phyloP scores from a whole-genome alignment of 2,888 invertebrate genomes.

The Scaptomyza tumidula region DNA sequence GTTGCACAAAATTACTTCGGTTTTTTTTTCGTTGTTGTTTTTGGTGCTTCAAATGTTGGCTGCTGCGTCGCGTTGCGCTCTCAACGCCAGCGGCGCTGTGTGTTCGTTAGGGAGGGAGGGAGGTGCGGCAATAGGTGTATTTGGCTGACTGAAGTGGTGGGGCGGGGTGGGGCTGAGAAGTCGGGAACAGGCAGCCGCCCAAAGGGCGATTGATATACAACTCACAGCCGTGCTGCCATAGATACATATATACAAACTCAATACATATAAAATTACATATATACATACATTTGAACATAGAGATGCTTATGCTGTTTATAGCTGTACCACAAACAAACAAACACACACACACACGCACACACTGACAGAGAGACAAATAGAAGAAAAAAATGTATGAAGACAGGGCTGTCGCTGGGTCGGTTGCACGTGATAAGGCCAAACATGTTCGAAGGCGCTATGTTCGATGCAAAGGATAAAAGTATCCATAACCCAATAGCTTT shows the following conservation, averaged over 20 bases:
- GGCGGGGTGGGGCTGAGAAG: background rate
- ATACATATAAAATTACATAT: conserved; percentile 17
- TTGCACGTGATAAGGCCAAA: conserved; percentile 60
- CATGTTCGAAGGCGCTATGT: conserved; percentile 61
- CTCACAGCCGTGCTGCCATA: conserved; percentile 44
- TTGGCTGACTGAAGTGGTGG: conserved; percentile 22
- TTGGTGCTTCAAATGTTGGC: conserved; percentile 35
- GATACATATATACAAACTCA: conserved; percentile 27
- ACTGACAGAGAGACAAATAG: conserved; percentile 22
- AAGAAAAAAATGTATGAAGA: conserved; percentile 22
- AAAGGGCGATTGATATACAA: conserved; percentile 69
- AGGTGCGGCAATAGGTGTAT: conserved; percentile 26
- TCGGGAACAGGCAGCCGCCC: conserved; percentile 44
- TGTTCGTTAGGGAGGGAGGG: conserved; percentile 12
- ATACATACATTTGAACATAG: conserved; percentile 15
- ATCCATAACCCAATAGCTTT: conserved; percentile 44
- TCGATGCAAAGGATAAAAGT: conserved; percentile 67
- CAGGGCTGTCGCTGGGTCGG: conserved; percentile 17
- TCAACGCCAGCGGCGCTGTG: conserved; percentile 51
- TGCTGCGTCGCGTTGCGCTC: conserved; percentile 35
- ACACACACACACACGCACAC: conserved; percentile 16
- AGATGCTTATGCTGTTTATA: conserved; percentile 68
- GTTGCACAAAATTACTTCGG: conserved; percentile 76
- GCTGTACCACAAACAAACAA: conserved; percentile 45
- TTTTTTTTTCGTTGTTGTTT: conserved; percentile 19